Base-by-base conservation (phyloP, 2,888 invertebrate species). In the Parasteatoda lunata region DNA sequence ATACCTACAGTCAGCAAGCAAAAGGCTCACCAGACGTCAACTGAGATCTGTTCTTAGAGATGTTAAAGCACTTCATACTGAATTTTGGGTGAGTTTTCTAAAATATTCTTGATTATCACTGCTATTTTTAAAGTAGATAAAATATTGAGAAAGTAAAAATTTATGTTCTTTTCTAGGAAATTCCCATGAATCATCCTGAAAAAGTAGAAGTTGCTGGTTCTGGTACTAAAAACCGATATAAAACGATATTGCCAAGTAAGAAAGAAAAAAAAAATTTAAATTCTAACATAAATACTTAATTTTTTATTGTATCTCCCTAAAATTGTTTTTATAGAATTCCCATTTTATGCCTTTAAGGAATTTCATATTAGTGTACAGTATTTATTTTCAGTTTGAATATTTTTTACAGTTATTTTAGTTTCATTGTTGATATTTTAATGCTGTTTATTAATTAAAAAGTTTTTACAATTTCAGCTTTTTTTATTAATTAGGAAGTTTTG, bases 131-230 rank as follows among this genome's bases (percentile, higher is more conserved):
- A 30, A 30, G 30, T 47, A 48, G 3, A 48, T 48, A 7, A 8
- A 48, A 48, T 49, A 48, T 75, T 64, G 11, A 45, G 13, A 45
- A 30, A 49, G 6, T 64, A 4, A 64, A n/a, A 45, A 13, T 64
- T 6, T 49, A 45, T 9, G n/a, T 45, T 13, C 6, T 30, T 6
- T 45, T 77, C 6, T 89, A 92, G 92, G 97, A 97, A 92, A 95
- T 98, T 91, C 97, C 97, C 0, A 94, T 96, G 88, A 98, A 98
- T 92, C 95, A 97, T 89, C 97, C 97, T 89, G 97, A 97, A 91
- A 96, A 96, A 91, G 95, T 97, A 8, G 95, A 96, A 91, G 96
- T 97, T 0, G 96, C 96, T 51, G 97, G 97, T 0, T 96, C 97
- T 49, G 96, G 97, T 90, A 94, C 95, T 13, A 97, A 97, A 92